Evolutionary conservation across 1,140 invertebrate genomes (phyloP), one percentile per base, ranked within the genome.

Genomic region (Dendroctonus ponderosae): DNA sequence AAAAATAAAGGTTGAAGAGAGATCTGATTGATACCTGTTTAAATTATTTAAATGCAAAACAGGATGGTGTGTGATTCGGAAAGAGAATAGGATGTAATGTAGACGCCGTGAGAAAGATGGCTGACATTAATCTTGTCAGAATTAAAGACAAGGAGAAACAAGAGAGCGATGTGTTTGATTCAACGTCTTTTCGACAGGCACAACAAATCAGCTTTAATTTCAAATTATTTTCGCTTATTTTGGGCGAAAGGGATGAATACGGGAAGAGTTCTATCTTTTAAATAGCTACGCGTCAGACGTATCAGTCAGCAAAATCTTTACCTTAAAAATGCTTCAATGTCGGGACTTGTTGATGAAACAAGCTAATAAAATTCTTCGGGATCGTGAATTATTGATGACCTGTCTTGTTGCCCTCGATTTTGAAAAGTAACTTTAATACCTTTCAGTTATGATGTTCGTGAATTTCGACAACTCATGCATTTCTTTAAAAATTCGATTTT

Each of bases 31-130:
- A 71, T 68, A 57, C 54, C 62, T 68, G 52, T 68, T 68, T 71
- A 71, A 68, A 71, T 66, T 68, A 64, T 69, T 63, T 67, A 69
- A 71, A 71, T 69, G 67, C 67, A 69, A 68, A 69, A 64, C 63
- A 71, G 70, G 42, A 56, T 63, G 59, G 52, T 57, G 54, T 67
- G 65, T 66, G 69, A 68, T 64, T 70, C 48, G 63, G 39, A 62
- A 69, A 65, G 62, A 59, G 53, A 66, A 59, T 60, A 66, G 58
- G 50, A 63, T 53, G 70, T 71, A 61, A 68, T 68, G 63, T 68
- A 64, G 70, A 69, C 61, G 53, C 57, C 50, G 59, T 62, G 53
- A 66, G 64, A 71, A 69, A 69, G 67, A 69, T 69, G 49, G 59
- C 64, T 50, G 49, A 63, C 63, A 71, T 71, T 65, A 66, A 69